These are phyloP conservation scores for Lomographa bimaculata DNA, from an alignment of 2,888 invertebrate genomes.

Conservation along the genomic window DNA sequence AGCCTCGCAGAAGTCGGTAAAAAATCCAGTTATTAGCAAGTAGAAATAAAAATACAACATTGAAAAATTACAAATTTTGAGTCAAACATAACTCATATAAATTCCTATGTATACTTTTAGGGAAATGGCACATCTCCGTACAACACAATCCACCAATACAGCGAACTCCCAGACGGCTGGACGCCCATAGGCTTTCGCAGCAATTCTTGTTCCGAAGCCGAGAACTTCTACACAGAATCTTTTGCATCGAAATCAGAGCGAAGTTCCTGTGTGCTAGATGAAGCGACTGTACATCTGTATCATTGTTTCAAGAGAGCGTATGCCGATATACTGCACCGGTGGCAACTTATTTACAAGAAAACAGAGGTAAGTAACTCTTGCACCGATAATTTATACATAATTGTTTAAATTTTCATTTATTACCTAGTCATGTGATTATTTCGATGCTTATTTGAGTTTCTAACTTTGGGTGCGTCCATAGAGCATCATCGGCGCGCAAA, in stretches of 20 bases:
- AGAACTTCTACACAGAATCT: conserved; percentile 85
- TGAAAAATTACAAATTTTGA: too few species aligned
- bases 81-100: too few species aligned
- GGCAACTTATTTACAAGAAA: conserved; percentile 91
- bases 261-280: conserved; percentile 70
- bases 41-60: too few species aligned
- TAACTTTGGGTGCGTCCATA: too few species aligned
- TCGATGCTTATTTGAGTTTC: too few species aligned
- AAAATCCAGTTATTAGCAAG: too few species aligned
- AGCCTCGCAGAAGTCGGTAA: too few species aligned
- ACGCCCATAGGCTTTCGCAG: conserved; percentile 89
- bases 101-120: too few species aligned
- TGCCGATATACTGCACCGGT: conserved; percentile 93
- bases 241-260: conserved; percentile 61
- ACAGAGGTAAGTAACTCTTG: conserved; percentile 89
- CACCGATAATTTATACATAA: too few species aligned
- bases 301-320: conserved; percentile 94
- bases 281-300: conserved; percentile 84
- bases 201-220: conserved; percentile 94
- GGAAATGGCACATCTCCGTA: conserved; percentile 91
- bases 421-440: too few species aligned
- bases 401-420: too few species aligned
- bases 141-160: conserved; percentile 91
- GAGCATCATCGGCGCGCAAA: too few species aligned
- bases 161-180: conserved; percentile 91